A percentile compares a stretch with the other conserved stretches of the same genome.
phyloP scores from a whole-genome alignment of 2,113 vertebrate genomes.

The Megaceryle maxima region DNA sequence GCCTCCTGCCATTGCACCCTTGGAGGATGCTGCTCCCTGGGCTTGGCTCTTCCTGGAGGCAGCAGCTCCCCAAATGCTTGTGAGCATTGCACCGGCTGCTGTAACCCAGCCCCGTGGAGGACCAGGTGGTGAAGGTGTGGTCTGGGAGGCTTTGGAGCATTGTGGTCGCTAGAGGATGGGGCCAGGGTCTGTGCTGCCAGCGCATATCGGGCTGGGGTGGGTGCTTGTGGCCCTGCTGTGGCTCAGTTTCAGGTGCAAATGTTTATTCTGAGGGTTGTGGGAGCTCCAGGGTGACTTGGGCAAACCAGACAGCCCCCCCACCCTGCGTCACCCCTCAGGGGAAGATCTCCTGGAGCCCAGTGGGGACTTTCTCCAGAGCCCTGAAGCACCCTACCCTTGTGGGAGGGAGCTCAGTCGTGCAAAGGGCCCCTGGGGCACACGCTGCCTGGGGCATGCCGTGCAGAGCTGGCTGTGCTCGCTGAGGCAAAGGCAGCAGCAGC shows the following conservation, averaged over 20 bases:
- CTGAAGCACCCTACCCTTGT: not conserved
- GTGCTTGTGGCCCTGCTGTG: not conserved
- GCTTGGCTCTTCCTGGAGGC: not conserved
- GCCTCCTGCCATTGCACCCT: not conserved
- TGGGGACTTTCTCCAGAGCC: not conserved
- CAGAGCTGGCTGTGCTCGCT: not conserved
- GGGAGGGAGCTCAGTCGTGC: not conserved
- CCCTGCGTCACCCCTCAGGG: not conserved
- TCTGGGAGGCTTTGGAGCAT: not conserved
- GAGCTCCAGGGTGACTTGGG: not conserved
- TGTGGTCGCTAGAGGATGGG: not conserved
- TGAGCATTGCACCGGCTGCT: rapidly evolving
- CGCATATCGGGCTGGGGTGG: rapidly evolving
- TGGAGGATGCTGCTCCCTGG: not conserved
- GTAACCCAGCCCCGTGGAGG: not conserved
- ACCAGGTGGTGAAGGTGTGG: not conserved
- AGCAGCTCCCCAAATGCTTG: not conserved
- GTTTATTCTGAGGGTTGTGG: not conserved
- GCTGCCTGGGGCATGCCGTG: not conserved
- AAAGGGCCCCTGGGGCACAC: not conserved
- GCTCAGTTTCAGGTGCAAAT: not conserved
- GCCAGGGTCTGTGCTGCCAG: not conserved
- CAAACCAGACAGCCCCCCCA: not conserved
- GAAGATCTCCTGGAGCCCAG: not conserved
- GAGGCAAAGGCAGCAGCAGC: not conserved